Conservation (phyloP, 1,140 invertebrate species). For the Eciton burchellii region DNA sequence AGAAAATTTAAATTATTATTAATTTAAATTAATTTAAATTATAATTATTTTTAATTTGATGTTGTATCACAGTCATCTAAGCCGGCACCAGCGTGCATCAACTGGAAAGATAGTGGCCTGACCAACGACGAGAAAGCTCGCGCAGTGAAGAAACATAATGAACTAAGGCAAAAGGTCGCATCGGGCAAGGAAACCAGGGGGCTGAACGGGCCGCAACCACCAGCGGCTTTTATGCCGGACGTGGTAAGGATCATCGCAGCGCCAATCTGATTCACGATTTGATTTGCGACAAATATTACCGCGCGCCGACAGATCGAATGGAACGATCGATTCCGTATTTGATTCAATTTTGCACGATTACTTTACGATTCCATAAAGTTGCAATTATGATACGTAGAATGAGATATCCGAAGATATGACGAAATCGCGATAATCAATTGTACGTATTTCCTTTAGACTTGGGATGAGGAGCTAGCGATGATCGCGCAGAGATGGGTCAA, state of each 20-base stretch:
- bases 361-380: too few species aligned
- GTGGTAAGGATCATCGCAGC: constrained; percentile 80
- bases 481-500: constrained; percentile 73
- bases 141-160: constrained; percentile 82
- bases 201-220: constrained; percentile 84
- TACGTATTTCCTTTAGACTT: constrained; percentile 56
- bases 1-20: too few species aligned
- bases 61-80: not conserved
- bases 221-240: constrained; percentile 85
- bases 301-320: too few species aligned
- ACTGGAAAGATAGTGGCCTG: not conserved
- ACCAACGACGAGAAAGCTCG: not conserved
- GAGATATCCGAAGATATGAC: too few species aligned
- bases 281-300: too few species aligned
- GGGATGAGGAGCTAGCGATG: constrained; percentile 66
- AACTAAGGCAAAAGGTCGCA: constrained; percentile 83
- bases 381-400: too few species aligned
- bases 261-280: not conserved
- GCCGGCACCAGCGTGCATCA: not conserved
- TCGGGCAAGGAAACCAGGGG: constrained; percentile 83
- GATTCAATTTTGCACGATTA: too few species aligned
- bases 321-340: too few species aligned
- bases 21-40: too few species aligned
- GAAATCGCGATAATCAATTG: too few species aligned
- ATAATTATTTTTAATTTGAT: too few species aligned